A percentile compares a stretch with the other conserved stretches of the same genome.
phyloP scores from a whole-genome alignment of 2,797 vertebrate species.

The Sylvia borin region DNA sequence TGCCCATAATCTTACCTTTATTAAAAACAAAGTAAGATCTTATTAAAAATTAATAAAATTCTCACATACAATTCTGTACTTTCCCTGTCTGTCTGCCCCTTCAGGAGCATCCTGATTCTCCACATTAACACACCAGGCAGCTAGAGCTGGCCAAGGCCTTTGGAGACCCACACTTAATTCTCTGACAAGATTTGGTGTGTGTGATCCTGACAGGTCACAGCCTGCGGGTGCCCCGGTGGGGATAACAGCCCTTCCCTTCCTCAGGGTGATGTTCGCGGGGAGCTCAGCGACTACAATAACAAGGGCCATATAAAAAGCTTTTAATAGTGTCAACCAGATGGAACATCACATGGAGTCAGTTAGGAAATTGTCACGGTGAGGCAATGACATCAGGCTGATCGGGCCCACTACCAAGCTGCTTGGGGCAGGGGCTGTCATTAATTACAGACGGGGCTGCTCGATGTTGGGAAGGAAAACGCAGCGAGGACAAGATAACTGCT shows the following conservation, averaged over 20 bases:
- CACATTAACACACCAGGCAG: neutral
- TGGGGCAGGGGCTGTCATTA: conserved; percentile 51
- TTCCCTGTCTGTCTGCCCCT: neutral
- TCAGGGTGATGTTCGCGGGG: neutral
- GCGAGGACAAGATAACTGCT: neutral
- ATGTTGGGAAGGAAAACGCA: fast-evolving
- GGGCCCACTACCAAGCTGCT: conserved; percentile 58
- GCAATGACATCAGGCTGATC: conserved; percentile 63
- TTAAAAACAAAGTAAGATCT: conserved; percentile 37
- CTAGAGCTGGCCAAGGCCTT: neutral
- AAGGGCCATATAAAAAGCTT: conserved; percentile 20
- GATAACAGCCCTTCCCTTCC: conserved; percentile 27
- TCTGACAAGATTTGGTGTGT: neutral
- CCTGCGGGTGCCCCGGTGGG: neutral
- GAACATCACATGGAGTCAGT: conserved; percentile 55
- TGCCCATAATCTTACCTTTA: conserved; percentile 2
- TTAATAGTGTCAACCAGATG: conserved; percentile 58
- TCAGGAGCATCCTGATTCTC: neutral
- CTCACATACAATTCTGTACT: neutral
- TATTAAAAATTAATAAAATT: conserved; percentile 33
- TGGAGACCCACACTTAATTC: neutral
- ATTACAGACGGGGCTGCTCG: neutral
- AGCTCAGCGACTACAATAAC: conserved; percentile 36
- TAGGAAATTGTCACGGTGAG: conserved; percentile 53
- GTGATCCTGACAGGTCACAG: conserved; percentile 18